phyloP scores from a whole-genome alignment of 2,113 vertebrate species.

The Microtus ochrogaster region DNA sequence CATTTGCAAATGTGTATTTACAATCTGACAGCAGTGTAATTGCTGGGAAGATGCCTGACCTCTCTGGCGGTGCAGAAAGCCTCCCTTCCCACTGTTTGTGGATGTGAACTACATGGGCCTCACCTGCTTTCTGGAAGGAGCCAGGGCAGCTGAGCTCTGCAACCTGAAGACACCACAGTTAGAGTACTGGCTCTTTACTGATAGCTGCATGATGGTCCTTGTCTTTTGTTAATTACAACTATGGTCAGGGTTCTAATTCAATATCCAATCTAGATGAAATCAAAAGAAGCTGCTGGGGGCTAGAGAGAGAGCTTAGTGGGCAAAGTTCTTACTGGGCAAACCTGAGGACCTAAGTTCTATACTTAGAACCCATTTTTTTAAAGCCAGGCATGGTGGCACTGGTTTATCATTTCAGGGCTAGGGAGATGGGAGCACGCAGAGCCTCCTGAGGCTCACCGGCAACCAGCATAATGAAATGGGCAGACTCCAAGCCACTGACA shows the following conservation, averaged over 20 bases:
- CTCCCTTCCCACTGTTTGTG: neutral
- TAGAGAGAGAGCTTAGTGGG: neutral
- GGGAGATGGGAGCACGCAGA: neutral
- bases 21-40: conserved; percentile 43
- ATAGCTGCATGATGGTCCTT: neutral
- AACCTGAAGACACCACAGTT: neutral
- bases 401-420: neutral
- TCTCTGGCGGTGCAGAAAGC: neutral
- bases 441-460: neutral
- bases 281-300: neutral
- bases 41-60: conserved; percentile 22
- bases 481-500: neutral
- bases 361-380: neutral
- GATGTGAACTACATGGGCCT: neutral
- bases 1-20: conserved; percentile 70
- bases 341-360: neutral
- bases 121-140: neutral
- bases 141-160: neutral
- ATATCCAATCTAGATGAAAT: conserved; percentile 9
- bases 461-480: neutral
- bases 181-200: neutral
- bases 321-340: neutral
- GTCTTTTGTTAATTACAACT: neutral
- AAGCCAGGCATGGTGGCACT: neutral
- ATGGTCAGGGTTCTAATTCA: neutral